phyloP scores from a whole-genome alignment of 2,888 invertebrate species.

The Dasypogon diadema region DNA sequence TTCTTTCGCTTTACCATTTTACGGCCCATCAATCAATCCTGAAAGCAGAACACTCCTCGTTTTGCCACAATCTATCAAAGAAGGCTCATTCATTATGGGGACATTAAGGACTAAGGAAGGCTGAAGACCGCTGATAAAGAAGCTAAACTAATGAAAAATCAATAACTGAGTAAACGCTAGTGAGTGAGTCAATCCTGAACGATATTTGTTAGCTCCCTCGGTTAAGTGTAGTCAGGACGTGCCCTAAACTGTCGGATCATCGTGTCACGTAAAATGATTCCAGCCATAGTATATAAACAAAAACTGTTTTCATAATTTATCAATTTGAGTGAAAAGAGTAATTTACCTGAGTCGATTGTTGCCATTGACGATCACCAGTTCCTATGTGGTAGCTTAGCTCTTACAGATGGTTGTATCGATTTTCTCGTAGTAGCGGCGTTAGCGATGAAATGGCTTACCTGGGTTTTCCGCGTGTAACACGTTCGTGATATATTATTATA shows the following conservation, averaged over 20 bases:
- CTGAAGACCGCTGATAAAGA: neutral
- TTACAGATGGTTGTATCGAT: slow-evolving; percentile 40
- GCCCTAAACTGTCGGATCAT: no score
- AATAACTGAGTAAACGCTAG: neutral
- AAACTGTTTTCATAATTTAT: neutral
- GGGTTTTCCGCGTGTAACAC: neutral
- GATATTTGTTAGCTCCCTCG: no score
- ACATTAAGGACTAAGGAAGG: neutral
- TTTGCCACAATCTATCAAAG: neutral
- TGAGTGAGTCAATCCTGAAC: no score
- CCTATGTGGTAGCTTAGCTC: neutral
- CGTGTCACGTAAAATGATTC: no score
- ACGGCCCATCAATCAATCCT: neutral
- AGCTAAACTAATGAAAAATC: neutral
- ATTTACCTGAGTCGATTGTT: slow-evolving; percentile 55
- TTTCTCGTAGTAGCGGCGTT: no score
- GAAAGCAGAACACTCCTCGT: neutral
- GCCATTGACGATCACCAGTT: slow-evolving; percentile 54
- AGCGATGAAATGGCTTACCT: no score
- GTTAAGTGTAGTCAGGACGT: no score
- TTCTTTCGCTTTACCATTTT: neutral
- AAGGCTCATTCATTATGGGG: neutral
- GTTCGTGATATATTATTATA: neutral
- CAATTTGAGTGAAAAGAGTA: neutral
- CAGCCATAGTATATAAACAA: no score